Evolutionary conservation across 2,888 invertebrate species (phyloP), one percentile per base, ranked within the genome.

Genomic region (Acanthosepion lycidas): DNA sequence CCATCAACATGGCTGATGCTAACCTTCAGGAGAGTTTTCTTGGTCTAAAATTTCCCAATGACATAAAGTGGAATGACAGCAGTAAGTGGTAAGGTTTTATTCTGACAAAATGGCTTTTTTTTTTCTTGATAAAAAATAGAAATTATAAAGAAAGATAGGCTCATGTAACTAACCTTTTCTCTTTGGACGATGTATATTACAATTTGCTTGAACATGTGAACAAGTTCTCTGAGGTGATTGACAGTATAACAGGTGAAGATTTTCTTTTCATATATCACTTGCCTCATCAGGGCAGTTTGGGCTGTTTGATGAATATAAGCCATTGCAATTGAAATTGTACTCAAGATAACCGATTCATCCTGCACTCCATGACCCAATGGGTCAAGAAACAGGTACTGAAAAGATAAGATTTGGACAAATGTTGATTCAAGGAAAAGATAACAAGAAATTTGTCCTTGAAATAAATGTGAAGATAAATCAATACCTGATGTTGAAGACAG

Each of bases 291-390:
- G 1, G 97, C 97, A 23, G 95, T 95, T 95, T 96, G 96, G 51
- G 97, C 96, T 20, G 97, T 97, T 95, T 96, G 95, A 95, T 97
- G 97, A 55, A 97, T 96, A 95, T 97, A 97, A 12, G 97, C 96
- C 97, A 97, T 97, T 23, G 97, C 97, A 51, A 53, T 53, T n/a
- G 93, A 78, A n/a, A 78, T n/a, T n/a, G 78, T 78, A 8, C 8
- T 18, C 18, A 78, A n/a, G n/a, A 78, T 15, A 78, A 78, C 3
- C 18, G 15, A 33, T 33, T 78, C 78, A 78, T 78, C 78, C 18
- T 8, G n/a, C 12, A 15, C 2, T 0, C 78, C 78, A 12, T 15
- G 33, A 4, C 33, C 92, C 64, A n/a, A 6, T 18, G 23, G 53
- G 94, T 51, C n/a, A 33, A 20, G 51, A 28, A 59, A 94, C 8